These are phyloP conservation scores for Ceratosolen solmsi DNA, from an alignment of 1,140 invertebrate species.

Conservation along the genomic window DNA sequence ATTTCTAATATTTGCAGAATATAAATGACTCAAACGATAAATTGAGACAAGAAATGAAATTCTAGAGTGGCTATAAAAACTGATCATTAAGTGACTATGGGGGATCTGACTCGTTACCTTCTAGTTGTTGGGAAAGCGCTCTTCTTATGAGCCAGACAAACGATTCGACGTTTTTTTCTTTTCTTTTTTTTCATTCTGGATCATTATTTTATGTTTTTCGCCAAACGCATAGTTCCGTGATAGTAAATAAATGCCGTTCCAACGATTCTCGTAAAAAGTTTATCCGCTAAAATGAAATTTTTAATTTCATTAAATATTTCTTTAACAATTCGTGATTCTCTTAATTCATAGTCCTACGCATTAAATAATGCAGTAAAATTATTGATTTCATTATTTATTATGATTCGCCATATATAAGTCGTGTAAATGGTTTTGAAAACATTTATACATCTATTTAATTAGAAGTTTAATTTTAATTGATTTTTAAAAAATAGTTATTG, in stretches of 20 bases:
- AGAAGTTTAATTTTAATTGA: too few species aligned
- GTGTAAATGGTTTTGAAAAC: too few species aligned
- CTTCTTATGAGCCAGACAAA: constrained; percentile 37
- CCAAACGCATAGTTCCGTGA: background rate
- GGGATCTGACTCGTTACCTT: constrained; percentile 47
- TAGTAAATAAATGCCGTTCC: background rate
- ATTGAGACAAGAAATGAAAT: background rate
- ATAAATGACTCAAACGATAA: background rate
- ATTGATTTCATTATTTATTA: too few species aligned
- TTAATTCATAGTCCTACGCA: background rate
- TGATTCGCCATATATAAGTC: too few species aligned
- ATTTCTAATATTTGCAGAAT: constrained; percentile 44
- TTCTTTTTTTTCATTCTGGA: background rate
- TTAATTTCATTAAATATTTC: background rate
- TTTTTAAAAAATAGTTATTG: too few species aligned
- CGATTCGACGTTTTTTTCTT: background rate
- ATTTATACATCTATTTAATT: too few species aligned
- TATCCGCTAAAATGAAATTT: background rate
- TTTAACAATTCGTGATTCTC: background rate
- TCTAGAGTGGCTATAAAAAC: constrained; percentile 43
- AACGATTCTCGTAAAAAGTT: background rate
- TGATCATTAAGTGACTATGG: constrained; percentile 47
- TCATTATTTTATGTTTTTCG: background rate
- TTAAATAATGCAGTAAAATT: background rate
- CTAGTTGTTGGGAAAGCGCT: constrained; percentile 42